These are phyloP conservation scores for Alloscopus bannaensis DNA, from an alignment of 2,888 invertebrate genomes.

Conservation along the genomic window DNA sequence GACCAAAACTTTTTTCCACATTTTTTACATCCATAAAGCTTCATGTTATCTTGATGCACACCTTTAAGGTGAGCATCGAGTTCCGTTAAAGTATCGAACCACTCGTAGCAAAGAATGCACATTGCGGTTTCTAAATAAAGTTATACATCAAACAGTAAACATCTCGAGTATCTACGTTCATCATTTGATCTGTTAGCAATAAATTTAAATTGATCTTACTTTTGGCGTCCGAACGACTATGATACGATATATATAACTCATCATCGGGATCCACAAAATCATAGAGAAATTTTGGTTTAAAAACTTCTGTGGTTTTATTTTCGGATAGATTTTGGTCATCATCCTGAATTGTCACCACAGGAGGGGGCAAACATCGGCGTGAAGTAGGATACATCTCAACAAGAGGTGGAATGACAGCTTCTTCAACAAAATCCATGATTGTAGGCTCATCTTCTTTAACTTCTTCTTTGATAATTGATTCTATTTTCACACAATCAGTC, in stretches of 20 bases:
- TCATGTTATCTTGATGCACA: constrained; percentile 60
- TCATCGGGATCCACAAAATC: constrained; percentile 68
- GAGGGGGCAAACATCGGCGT: background rate
- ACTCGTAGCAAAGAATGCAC: constrained; percentile 71
- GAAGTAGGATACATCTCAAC: constrained; percentile 12
- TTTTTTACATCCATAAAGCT: constrained; percentile 67
- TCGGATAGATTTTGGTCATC: constrained; percentile 12
- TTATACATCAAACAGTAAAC: background rate
- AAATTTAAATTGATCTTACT: constrained; percentile 55
- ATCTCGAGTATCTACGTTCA: too few species aligned
- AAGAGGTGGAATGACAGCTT: constrained; percentile 37
- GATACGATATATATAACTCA: constrained; percentile 67
- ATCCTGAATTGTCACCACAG: constrained; percentile 27
- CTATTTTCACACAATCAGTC: background rate
- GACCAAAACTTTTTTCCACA: constrained; percentile 70
- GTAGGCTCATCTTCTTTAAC: constrained; percentile 11
- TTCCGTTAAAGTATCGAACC: constrained; percentile 61
- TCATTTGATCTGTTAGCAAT: background rate
- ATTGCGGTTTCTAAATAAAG: constrained; percentile 66
- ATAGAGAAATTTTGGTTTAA: constrained; percentile 13
- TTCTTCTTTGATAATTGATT: background rate
- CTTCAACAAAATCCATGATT: constrained; percentile 30
- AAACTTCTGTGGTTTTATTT: background rate
- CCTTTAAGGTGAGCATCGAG: constrained; percentile 64
- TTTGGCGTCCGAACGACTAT: constrained; percentile 50